These are phyloP conservation scores for Ormyrus pomaceus DNA, from an alignment of 2,888 invertebrate species.

Conservation along the genomic window DNA sequence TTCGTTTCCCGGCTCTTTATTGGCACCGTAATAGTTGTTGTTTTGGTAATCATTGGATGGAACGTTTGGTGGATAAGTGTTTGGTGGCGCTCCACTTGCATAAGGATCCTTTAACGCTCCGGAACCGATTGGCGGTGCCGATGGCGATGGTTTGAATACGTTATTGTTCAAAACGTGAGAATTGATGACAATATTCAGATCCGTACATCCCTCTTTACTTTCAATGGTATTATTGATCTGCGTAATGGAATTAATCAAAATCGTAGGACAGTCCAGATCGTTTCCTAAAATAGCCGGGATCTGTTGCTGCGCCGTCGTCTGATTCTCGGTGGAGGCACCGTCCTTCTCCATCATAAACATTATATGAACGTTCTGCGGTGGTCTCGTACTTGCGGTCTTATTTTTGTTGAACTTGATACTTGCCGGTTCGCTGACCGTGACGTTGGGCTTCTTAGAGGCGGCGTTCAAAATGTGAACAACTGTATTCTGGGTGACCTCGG, in stretches of 20 bases:
- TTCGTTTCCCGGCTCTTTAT: conserved; percentile 19
- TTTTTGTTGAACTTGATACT: conserved; percentile 28
- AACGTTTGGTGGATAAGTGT: conserved; percentile 13
- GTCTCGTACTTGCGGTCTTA: conserved; percentile 45
- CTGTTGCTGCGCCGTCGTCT: conserved; percentile 6
- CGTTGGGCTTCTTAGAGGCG: conserved; percentile 63
- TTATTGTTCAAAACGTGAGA: conserved; percentile 82
- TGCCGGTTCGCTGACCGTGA: conserved; percentile 55
- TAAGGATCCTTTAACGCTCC: conserved; percentile 41
- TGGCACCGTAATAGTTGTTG: not conserved
- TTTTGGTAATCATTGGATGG: conserved; percentile 2
- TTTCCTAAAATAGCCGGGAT: conserved; percentile 50
- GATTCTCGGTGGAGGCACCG: conserved; percentile 54
- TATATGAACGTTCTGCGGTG: conserved; percentile 69
- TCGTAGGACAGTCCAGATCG: conserved; percentile 69
- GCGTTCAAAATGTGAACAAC: conserved; percentile 69
- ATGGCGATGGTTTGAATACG: conserved; percentile 66
- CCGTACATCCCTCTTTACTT: conserved; percentile 82
- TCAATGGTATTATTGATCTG: conserved; percentile 74
- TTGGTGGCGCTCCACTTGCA: not conserved
- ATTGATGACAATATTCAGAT: conserved; percentile 83
- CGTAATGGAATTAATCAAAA: conserved; percentile 72
- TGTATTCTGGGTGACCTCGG: conserved; percentile 69
- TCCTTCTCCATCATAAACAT: conserved; percentile 67
- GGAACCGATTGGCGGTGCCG: not conserved